Evolutionary conservation across 2,797 vertebrate genomes (phyloP).

Genomic region (Gymnothorax reevesii): DNA sequence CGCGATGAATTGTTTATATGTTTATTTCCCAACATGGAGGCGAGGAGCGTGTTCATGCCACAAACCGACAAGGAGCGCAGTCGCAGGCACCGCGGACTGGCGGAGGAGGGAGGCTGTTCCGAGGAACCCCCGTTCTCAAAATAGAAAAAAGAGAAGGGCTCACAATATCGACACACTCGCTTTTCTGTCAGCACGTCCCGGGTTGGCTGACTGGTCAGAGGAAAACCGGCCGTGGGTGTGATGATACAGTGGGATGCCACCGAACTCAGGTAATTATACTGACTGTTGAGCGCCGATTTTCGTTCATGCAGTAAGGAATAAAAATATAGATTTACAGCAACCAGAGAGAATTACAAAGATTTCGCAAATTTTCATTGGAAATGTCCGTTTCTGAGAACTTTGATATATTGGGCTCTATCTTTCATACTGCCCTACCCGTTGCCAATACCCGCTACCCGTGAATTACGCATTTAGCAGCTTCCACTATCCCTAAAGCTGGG

Average conservation of each 20-base stretch:
- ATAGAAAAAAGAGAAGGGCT: slow-evolving; percentile 4
- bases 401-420: neutral
- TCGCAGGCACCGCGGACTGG: slow-evolving; percentile 51
- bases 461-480: neutral
- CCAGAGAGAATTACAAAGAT: neutral
- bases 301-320: neutral
- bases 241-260: neutral
- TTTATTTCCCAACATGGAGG: slow-evolving; percentile 74
- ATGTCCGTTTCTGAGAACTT: neutral
- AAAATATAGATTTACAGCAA: neutral
- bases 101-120: slow-evolving; percentile 72
- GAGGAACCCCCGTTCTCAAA: slow-evolving; percentile 41
- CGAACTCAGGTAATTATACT: neutral
- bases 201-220: neutral
- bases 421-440: no score
- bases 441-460: no score
- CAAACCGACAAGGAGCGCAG: slow-evolving; percentile 54
- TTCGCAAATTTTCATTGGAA: neutral
- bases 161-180: neutral
- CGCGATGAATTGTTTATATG: slow-evolving; percentile 44
- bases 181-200: neutral
- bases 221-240: neutral
- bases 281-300: neutral
- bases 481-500: no score
- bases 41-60: slow-evolving; percentile 71